phyloP scores from a whole-genome alignment of 2,113 vertebrate species.

The Pteronura brasiliensis region DNA sequence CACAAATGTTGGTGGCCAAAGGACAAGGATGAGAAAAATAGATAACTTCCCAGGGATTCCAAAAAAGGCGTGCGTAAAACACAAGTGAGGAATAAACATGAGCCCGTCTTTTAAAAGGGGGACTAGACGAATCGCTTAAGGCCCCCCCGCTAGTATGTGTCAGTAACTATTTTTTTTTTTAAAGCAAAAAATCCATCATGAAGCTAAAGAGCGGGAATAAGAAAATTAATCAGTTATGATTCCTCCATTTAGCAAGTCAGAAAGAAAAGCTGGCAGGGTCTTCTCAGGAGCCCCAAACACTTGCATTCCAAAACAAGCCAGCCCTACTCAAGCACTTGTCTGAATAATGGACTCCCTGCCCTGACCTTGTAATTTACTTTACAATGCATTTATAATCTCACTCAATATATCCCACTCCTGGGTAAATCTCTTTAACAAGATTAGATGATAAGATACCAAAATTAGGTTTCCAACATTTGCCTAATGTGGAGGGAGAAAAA shows the following conservation, averaged over 20 bases:
- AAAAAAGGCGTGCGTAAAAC: slow-evolving; percentile 28
- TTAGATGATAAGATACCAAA: slow-evolving; percentile 84
- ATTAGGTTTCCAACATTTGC: slow-evolving; percentile 81
- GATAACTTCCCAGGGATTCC: slow-evolving; percentile 62
- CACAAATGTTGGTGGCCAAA: slow-evolving; percentile 59
- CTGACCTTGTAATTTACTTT: slow-evolving; percentile 84
- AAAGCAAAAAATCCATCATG: slow-evolving; percentile 32
- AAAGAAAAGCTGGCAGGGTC: slow-evolving; percentile 61
- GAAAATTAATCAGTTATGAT: slow-evolving; percentile 63
- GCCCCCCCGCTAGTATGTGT: not conserved
- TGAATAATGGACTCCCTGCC: slow-evolving; percentile 78
- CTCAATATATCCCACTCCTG: slow-evolving; percentile 82
- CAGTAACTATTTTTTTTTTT: slow-evolving; percentile 35
- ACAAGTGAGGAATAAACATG: not conserved
- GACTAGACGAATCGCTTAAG: not conserved
- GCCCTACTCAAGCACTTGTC: slow-evolving; percentile 82
- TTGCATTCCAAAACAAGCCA: slow-evolving; percentile 72
- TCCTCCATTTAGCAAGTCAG: slow-evolving; percentile 59
- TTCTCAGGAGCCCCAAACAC: slow-evolving; percentile 60
- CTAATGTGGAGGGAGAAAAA: slow-evolving; percentile 53
- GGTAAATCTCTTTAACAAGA: slow-evolving; percentile 85
- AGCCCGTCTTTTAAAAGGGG: not conserved
- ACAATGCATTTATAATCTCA: slow-evolving; percentile 87
- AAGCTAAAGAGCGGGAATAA: slow-evolving; percentile 33
- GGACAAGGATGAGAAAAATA: slow-evolving; percentile 45